These are phyloP conservation scores for Poecilia wingei DNA, from an alignment of 2,797 vertebrate genomes.

Conservation along the genomic window DNA sequence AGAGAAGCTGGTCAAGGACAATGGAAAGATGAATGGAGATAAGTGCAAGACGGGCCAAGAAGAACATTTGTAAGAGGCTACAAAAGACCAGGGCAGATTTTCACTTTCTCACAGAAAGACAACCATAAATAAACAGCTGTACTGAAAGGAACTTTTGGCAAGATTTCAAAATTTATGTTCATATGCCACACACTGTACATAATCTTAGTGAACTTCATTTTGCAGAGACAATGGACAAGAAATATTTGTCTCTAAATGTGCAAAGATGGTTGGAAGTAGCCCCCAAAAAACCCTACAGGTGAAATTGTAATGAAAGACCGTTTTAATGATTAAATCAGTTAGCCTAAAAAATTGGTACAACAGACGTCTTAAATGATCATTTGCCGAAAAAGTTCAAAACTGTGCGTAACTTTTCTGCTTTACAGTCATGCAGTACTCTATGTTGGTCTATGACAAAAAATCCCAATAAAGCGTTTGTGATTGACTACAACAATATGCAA, in stretches of 20 bases:
- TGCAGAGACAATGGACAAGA: background rate
- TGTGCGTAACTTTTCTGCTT: background rate
- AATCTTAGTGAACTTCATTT: background rate
- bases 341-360: background rate
- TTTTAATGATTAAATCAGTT: background rate
- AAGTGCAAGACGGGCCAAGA: too few species aligned
- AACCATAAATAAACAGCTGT: background rate
- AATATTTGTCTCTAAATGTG: background rate
- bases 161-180: background rate
- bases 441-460: background rate
- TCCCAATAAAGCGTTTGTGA: too few species aligned
- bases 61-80: background rate
- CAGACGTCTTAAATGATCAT: background rate
- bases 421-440: background rate
- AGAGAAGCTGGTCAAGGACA: background rate
- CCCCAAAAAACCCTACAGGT: background rate
- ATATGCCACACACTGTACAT: background rate
- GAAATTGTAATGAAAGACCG: background rate
- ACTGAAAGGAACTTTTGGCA: background rate
- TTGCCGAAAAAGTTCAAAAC: background rate
- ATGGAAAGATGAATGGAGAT: background rate
- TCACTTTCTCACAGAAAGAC: background rate
- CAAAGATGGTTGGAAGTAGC: background rate
- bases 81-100: background rate
- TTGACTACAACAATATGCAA: background rate